Evolutionary conservation across 2,797 vertebrate species (phyloP).

Genomic region (Pangasius sanitwongsei): DNA sequence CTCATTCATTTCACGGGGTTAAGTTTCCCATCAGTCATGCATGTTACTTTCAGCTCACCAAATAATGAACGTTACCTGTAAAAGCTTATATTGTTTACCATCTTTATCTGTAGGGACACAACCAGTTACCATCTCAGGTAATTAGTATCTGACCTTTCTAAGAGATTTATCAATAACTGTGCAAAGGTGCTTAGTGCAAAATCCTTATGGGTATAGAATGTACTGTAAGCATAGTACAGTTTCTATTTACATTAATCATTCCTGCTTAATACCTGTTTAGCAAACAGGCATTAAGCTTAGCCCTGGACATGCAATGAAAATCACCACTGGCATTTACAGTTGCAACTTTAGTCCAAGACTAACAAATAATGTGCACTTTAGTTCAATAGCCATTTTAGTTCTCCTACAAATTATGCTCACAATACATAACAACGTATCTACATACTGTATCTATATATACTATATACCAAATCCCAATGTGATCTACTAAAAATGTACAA

Average conservation of each 20-base stretch:
- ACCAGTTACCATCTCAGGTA: background rate
- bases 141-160: constrained; percentile 10
- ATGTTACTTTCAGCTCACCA: background rate
- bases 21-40: background rate
- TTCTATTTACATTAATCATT: constrained; percentile 16
- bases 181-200: background rate
- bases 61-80: background rate
- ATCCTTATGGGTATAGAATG: background rate
- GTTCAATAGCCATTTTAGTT: background rate
- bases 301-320: background rate
- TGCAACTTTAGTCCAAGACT: background rate
- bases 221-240: background rate
- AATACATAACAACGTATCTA: background rate
- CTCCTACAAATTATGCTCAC: too few species aligned
- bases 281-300: background rate
- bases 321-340: background rate
- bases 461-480: background rate
- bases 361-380: background rate
- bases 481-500: background rate
- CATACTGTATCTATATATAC: background rate
- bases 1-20: background rate
- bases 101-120: background rate
- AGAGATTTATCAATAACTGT: background rate
- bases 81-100: background rate
- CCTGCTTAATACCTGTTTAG: background rate